Evolutionary conservation across 2,797 vertebrate genomes (phyloP).

Genomic region (Eleutherodactylus coqui): DNA sequence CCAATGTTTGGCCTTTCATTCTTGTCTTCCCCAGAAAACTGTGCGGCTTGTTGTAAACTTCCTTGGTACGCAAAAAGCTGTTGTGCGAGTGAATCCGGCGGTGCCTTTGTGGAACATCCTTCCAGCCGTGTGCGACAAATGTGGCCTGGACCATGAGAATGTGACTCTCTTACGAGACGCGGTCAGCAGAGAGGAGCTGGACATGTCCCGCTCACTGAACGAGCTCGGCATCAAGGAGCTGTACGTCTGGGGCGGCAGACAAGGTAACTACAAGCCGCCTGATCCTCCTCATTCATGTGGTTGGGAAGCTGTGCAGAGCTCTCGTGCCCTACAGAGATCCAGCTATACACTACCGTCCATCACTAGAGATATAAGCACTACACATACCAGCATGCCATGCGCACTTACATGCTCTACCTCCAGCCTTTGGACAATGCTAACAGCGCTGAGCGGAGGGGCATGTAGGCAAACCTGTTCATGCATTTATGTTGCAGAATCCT

Average conservation of each 20-base stretch:
- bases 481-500: too few species aligned
- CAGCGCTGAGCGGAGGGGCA: too few species aligned
- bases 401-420: too few species aligned
- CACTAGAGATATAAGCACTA: too few species aligned
- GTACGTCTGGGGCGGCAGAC: conserved; percentile 88
- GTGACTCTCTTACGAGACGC: conserved; percentile 86
- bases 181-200: conserved; percentile 84
- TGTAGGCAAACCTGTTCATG: too few species aligned
- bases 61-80: conserved; percentile 89
- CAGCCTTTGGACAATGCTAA: too few species aligned
- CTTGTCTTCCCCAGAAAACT: conserved; percentile 81
- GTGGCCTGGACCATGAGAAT: conserved; percentile 87
- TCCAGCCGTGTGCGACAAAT: conserved; percentile 92
- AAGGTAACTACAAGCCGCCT: conserved; percentile 77
- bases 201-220: conserved; percentile 85
- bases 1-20: conserved; percentile 25
- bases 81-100: conserved; percentile 90
- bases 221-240: conserved; percentile 91
- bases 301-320: too few species aligned
- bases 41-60: conserved; percentile 95
- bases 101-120: conserved; percentile 84
- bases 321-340: too few species aligned
- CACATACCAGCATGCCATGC: too few species aligned
- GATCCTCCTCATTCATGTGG: neutral
- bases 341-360: too few species aligned